Conservation (phyloP, 2,113 vertebrate genomes). For the Platichthys flesus region DNA sequence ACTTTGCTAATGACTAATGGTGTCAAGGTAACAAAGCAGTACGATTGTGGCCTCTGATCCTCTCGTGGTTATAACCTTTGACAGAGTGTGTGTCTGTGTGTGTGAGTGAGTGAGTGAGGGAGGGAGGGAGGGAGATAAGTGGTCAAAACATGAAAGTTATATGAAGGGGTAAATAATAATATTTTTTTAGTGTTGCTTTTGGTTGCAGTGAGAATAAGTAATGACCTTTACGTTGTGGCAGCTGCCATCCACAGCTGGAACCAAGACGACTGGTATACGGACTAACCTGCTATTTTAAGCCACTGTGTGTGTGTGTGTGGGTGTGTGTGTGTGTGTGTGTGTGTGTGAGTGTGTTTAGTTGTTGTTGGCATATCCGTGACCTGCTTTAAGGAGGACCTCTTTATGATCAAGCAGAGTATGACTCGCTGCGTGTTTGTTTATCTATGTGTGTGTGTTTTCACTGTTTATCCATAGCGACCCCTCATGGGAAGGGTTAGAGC, state of each 20-base stretch:
- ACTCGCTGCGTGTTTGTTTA: conserved; percentile 15
- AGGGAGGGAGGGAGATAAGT: background rate
- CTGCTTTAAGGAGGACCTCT: conserved; percentile 8
- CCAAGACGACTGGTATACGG: conserved; percentile 50
- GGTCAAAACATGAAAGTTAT: conserved; percentile 9
- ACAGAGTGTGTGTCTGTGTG: conserved; percentile 17
- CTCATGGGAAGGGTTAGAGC: conserved; percentile 41
- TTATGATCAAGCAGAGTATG: conserved; percentile 1
- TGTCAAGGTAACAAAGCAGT: conserved; percentile 67
- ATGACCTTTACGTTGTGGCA: conserved; percentile 1
- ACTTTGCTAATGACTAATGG: conserved; percentile 70
- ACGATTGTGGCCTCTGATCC: conserved; percentile 58
- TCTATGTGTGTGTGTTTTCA: conserved; percentile 28
- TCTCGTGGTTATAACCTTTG: conserved; percentile 55
- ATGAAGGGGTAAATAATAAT: background rate
- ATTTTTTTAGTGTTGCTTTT: background rate
- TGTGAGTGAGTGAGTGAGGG: too few species aligned
- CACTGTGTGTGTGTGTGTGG: conserved; percentile 29
- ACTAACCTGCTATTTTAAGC: conserved; percentile 48
- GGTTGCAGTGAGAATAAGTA: background rate
- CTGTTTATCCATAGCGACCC: conserved; percentile 55
- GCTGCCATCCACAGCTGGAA: conserved; percentile 30
- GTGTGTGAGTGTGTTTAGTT: conserved; percentile 8
- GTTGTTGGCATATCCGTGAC: conserved; percentile 13
- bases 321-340: too few species aligned